Percentiles rank a stretch among this genome's conserved stretches.
These are phyloP conservation scores for Ceratosolen fusciceps DNA, from an alignment of 1,140 invertebrate genomes.

Conservation along the genomic window DNA sequence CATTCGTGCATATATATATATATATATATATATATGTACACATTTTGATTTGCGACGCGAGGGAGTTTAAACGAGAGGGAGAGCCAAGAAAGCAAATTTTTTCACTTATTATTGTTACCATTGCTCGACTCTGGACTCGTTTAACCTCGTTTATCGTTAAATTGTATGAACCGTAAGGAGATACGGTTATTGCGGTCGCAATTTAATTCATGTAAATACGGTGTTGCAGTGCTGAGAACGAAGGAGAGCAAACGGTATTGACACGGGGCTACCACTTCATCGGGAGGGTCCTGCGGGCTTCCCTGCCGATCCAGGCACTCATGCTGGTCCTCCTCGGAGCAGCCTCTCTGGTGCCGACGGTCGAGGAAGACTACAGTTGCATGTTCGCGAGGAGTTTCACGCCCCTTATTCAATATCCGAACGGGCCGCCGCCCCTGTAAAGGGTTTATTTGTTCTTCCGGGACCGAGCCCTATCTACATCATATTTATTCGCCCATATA, in stretches of 20 bases:
- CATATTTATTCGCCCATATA: not conserved
- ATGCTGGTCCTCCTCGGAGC: slow-evolving; percentile 90
- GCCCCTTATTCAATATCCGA: slow-evolving; percentile 87
- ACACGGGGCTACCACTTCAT: slow-evolving; percentile 85
- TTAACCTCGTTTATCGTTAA: no score
- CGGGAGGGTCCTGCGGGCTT: slow-evolving; percentile 88
- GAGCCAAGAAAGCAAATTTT: no score
- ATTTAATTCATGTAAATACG: no score
- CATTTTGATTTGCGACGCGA: no score
- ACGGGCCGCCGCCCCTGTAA: slow-evolving; percentile 91
- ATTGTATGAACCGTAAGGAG: no score
- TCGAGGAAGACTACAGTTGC: slow-evolving; percentile 88
- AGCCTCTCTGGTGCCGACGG: slow-evolving; percentile 87
- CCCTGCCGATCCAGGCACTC: slow-evolving; percentile 91
- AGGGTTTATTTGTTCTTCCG: no score
- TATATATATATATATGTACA: no score
- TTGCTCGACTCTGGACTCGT: no score
- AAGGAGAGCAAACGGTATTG: slow-evolving; percentile 75
- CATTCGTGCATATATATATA: no score
- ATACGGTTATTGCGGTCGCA: not conserved
- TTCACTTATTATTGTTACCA: no score
- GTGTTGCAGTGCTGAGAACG: slow-evolving; percentile 71
- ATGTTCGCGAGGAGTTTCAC: slow-evolving; percentile 84
- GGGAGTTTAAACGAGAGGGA: no score
- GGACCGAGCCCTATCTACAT: not conserved